Percentiles rank a stretch among this genome's conserved stretches.
These are phyloP conservation scores for Sebastes steindachneri DNA, from an alignment of 2,797 vertebrate genomes.

Conservation along the genomic window DNA sequence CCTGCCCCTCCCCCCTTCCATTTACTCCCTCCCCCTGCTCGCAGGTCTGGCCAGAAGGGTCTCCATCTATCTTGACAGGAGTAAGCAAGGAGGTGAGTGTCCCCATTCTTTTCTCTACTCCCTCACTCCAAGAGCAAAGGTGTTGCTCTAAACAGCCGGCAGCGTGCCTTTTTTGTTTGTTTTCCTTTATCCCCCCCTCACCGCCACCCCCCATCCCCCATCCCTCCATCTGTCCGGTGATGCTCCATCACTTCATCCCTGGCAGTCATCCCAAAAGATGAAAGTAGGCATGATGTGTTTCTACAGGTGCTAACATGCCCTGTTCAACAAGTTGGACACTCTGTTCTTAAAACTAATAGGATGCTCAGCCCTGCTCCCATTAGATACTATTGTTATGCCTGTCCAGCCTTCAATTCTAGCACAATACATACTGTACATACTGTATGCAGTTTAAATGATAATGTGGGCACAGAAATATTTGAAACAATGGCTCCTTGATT, in stretches of 20 bases:
- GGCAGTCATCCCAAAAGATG: background rate
- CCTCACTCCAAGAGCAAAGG: conserved; percentile 16
- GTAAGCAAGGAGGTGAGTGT: conserved; percentile 95
- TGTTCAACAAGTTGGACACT: background rate
- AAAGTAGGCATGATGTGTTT: background rate
- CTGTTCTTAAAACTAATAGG: background rate
- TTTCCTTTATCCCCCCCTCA: background rate
- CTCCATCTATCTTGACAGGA: conserved; percentile 95
- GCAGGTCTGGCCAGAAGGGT: conserved; percentile 93
- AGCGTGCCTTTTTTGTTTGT: background rate
- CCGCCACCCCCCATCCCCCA: background rate
- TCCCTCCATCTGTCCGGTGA: conserved; percentile 25
- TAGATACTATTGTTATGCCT: background rate
- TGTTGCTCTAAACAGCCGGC: conserved; percentile 28
- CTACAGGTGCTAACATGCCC: background rate
- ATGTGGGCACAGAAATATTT: no score
- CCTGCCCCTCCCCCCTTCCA: conserved; percentile 1
- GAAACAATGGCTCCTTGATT: background rate
- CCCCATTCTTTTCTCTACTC: conserved; percentile 63
- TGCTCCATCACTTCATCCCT: conserved; percentile 13
- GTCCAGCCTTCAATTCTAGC: background rate
- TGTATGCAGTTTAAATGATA: background rate
- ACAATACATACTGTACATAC: background rate
- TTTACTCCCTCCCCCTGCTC: conserved; percentile 54
- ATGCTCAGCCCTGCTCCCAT: background rate